Base-by-base conservation (phyloP, 2,888 invertebrate species). In the Stegophylla sp. region DNA sequence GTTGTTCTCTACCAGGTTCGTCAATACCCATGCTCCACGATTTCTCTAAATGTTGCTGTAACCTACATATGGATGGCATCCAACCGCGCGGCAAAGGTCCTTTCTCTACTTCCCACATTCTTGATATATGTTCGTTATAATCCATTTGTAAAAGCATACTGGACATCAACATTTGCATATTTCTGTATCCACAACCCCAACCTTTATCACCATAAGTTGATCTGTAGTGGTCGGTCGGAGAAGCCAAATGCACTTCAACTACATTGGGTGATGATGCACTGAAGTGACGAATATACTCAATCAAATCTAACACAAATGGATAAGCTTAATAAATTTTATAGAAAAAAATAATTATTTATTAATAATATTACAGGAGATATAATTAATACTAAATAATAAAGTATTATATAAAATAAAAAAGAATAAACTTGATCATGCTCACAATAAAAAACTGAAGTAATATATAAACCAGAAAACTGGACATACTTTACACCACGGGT, bases 181-280 rank as follows among this genome's bases (percentile, higher is more conserved):
- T 95, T 85, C 96, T 86, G 86, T 95, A 96, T 0, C 96, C 96
- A 85, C 96, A 96, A 2, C 96, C 96, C 95, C 95, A 96, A 12
- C 96, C 96, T 84, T 92, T 90, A 87, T 96, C 96, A 0, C 94
- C 95, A 85, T 94, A 94, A 0, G 94, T 94, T 61, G 93, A 93
- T 1, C 93, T 93, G 86, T 93, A 95, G 87, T 95, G 95, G 86
- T 95, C 94, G 61, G 93, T 92, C 0, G 91, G 91, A 34, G 92
- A 92, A 86, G 94, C 94, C 83, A 94, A 88, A 86, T 92, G 90
- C 0, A 92, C 92, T 85, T 90, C 89, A 75, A 89, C 88, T 81
- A 94, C 91, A 85, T 91, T 91, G 61, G 89, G 87, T 82, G 79
- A 79, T 51, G 34, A 23, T 61, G 69, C 59, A 71, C 79, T 79